Base-by-base conservation (phyloP, 2,888 invertebrate species). In the Sicus ferrugineus region DNA sequence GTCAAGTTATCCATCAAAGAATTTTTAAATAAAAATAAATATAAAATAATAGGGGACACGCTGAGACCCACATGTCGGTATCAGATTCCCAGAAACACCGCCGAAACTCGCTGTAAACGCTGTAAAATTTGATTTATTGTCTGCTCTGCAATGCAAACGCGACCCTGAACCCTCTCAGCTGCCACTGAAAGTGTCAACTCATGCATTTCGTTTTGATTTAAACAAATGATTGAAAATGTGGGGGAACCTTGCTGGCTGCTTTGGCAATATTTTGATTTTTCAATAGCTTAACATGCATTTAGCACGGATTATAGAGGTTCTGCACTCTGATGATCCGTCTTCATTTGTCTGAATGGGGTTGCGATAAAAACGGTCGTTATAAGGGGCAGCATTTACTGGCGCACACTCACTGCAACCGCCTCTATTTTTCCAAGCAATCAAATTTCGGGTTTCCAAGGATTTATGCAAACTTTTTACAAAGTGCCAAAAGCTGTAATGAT, bases 391-490 rank as follows among this genome's bases (percentile, higher is more conserved):
- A n/a, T n/a, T 56, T 56, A 19, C 16, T 56, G n/a, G 5, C 30
- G n/a, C n/a, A 56, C 30, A n/a, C n/a, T 59, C n/a, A n/a, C 11
- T 34, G 11, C 26, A 26, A 7, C 19, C n/a, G 11, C 16, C 61
- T 61, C 9, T 61, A 61, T 61, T 50, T 48, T 64, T 64, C 64
- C 64, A 50, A 31, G 52, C 64, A 64, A 64, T 64, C 52, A 64
- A 64, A 30, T 50, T 50, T 52, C 28, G 46, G 63, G 38, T 64
- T 64, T 30, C 21, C 19, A 11, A 9, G 50, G 28, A 63, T 64
- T 31, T 42, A 42, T 6, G 26, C 4, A 16, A 4, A 61, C 6
- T 16, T 16, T 31, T 64, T 50, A 52, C 31, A 19, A 30, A 21
- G 64, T 50, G 52, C 30, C 30, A 52, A 64, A 21, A 50, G 34